These are phyloP conservation scores for Scolopax rusticola DNA, from an alignment of 2,797 vertebrate species.

Conservation along the genomic window DNA sequence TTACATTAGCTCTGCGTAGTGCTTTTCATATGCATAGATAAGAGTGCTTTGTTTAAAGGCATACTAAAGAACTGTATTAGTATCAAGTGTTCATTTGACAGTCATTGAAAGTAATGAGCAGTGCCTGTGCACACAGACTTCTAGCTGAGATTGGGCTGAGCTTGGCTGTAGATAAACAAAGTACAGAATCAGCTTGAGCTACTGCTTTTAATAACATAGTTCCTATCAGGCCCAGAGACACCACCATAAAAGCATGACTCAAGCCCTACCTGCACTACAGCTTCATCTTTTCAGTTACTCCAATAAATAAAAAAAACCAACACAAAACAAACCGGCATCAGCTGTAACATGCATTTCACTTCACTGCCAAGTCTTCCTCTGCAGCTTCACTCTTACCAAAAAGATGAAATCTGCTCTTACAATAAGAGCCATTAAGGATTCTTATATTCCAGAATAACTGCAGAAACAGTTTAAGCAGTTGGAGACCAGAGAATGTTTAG, in stretches of 20 bases:
- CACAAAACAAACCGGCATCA: neutral
- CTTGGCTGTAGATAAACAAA: constrained; percentile 15
- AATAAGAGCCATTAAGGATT: constrained; percentile 35
- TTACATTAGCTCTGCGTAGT: neutral
- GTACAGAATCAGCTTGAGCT: neutral
- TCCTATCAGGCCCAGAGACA: constrained; percentile 33
- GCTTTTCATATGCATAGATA: constrained; percentile 33
- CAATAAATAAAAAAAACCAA: neutral
- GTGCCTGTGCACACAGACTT: neutral
- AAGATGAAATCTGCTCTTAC: constrained; percentile 54
- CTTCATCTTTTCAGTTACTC: constrained; percentile 60
- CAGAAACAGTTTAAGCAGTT: neutral
- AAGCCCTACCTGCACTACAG: constrained; percentile 32
- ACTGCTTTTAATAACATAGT: constrained; percentile 33
- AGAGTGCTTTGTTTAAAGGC: constrained; percentile 51
- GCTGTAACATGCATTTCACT: constrained; percentile 52
- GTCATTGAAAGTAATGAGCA: neutral
- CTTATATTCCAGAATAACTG: constrained; percentile 21
- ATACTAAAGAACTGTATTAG: neutral
- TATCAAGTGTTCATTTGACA: constrained; percentile 21
- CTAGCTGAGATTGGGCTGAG: constrained; percentile 24
- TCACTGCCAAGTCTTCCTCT: constrained; percentile 50
- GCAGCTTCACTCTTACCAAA: constrained; percentile 46
- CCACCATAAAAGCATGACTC: constrained; percentile 30
- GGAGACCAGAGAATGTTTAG: constrained; percentile 37